Base-by-base conservation (phyloP, 64 coral and sea anemone genomes). In the Cladopsammia gracilis region DNA sequence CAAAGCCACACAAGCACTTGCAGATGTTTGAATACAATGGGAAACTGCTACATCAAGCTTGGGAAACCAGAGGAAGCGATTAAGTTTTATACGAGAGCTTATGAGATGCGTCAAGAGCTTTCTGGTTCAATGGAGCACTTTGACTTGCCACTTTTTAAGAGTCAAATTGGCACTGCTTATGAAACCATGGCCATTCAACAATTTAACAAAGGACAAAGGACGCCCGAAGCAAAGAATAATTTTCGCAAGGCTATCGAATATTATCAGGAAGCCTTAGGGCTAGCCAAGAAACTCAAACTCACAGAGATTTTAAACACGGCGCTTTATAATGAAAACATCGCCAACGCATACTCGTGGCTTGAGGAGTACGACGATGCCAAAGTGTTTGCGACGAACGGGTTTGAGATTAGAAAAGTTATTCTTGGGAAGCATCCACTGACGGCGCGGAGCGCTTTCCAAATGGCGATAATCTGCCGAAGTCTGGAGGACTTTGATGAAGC, bases 91-190 rank as follows among this genome's bases (percentile, higher is more conserved):
- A 71, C 69, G 5, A 82, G 69, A 52, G 89, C 89, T 0, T 72
- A 61, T 23, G 89, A 83, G 48, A 84, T 91, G 89, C 81, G 89
- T 11, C 14, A 64, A 45, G n/a, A 61, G 10, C 89, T 91, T 14
- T 82, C 76, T 59, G 78, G 78, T 52, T 70, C 76, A 25, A 25
- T 46, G 42, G 26, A 83, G 20, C 89, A 91, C 25, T 57, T 62
- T 16, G 89, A 91, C 68, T 74, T 82, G 65, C 89, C 89, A 18
- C 14, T 83, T 54, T 91, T 72, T 25, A 83, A 73, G 47, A 81
- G 57, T 50, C 89, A 91, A 48, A 83, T 91, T 34, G 89, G 51
- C 4, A 80, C 89, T 50, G 80, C 68, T 58, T 82, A 91, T 84
- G 87, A 89, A 76, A 0, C 2, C 6, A 65, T 84, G 80, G 80